Evolutionary conservation across 2,113 vertebrate genomes (phyloP), one percentile per base, ranked within the genome.

Genomic region (Deroptyus accipitrinus): DNA sequence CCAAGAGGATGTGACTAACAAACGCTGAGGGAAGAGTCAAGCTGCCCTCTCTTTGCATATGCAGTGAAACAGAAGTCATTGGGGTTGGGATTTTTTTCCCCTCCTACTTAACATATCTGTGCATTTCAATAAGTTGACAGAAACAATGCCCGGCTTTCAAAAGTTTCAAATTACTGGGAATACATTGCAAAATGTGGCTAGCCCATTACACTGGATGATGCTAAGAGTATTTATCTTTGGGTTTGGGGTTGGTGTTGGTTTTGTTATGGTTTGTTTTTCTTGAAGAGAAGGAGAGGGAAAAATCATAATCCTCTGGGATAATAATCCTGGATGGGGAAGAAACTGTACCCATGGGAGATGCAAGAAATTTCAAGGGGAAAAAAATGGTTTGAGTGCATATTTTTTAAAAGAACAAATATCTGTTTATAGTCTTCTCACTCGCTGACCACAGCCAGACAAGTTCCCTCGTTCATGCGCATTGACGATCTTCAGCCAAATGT

Each of bases 11-110:
- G 92, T 94, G 95, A 97, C 86, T 97, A 97, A 96, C 96, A 96
- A 97, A 97, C 8, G 55, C 90, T 16, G 25, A 75, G 83, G 75
- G 90, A 96, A 97, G 93, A 96, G 93, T 97, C 96, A 94, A 96
- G 95, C 95, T 83, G 41, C 82, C 93, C 42, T 95, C 96, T 83
- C 84, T 97, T 97, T 97, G 96, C 97, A 98, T 97, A 96, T 96
- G 97, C 83, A 97, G 90, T 41, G 51, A 97, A 97, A 96, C 64
- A 82, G 30, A 97, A 97, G 95, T 91, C 96, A 83, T 31, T 49
- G 33, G 77, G 62, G 33, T 73, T 86, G 80, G 52, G 48, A 19
- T 48, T 18, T 31, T 57, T 20, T 31, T 33, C 35, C 12, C 86
- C 48, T 33, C 77, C 74, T 77, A 72, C 92, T 97, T 96, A 97